phyloP scores from a whole-genome alignment of 1,140 invertebrate genomes.

The Parasteatoda tepidariorum region DNA sequence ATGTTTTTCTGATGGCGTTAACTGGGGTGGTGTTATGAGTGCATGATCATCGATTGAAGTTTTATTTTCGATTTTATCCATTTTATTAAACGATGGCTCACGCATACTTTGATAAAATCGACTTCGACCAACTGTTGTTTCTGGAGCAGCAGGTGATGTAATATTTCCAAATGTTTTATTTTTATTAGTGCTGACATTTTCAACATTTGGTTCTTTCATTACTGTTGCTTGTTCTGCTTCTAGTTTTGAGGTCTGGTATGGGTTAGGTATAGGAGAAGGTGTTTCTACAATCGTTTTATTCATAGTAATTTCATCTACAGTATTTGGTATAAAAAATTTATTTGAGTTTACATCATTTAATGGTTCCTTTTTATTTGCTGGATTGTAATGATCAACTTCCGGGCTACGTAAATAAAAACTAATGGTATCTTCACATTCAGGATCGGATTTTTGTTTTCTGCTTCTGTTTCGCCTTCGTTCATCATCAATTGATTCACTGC shows the following conservation, averaged over 20 bases:
- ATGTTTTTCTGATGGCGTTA: not conserved
- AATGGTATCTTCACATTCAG: conserved; percentile 31
- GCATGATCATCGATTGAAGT: not conserved
- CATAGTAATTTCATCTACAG: not conserved
- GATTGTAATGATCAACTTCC: not conserved
- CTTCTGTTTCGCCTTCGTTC: conserved; percentile 49
- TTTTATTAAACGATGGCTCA: conserved; percentile 10
- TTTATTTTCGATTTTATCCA: not conserved
- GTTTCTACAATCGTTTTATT: not conserved
- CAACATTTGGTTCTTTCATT: not conserved
- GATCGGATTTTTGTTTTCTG: conserved; percentile 28
- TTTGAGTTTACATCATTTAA: not conserved
- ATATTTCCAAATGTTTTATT: not conserved
- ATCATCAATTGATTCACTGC: conserved; percentile 69
- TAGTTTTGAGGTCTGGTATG: not conserved
- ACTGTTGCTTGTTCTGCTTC: not conserved
- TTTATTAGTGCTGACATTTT: not conserved
- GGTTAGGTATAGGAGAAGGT: not conserved
- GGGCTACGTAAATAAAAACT: conserved; percentile 38
- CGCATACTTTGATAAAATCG: conserved; percentile 45
- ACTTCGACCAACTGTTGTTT: conserved; percentile 11
- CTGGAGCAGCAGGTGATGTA: not conserved
- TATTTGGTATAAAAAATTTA: not conserved
- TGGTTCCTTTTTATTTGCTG: not conserved
- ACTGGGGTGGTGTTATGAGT: not conserved